Evolutionary conservation across 2,113 vertebrate genomes (phyloP), one percentile per base, ranked within the genome.

Genomic region (Pseudopodoces humilis): DNA sequence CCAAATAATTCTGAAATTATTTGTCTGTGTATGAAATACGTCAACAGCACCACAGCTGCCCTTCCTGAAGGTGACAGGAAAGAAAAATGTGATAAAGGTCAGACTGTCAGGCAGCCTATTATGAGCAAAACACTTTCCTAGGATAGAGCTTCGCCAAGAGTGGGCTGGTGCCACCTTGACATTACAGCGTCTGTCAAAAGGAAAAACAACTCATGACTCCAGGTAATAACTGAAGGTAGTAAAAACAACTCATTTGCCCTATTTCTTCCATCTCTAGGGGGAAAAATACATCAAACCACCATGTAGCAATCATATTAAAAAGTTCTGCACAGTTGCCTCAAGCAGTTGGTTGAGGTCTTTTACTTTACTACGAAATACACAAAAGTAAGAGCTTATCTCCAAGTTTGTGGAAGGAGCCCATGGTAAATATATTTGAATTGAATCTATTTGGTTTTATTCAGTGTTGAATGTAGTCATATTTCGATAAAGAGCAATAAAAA

Each of bases 241-340:
- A 85, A 90, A 88, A 90, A 11, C 85, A 93, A 82, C 58, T 39
- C 67, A 62, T 93, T 90, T 92, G 25, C 63, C 79, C 90, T 88
- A 49, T 93, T 96, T 93, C 53, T 91, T 19, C 55, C 49, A 55
- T 90, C 70, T 85, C 44, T 22, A 4, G 43, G 24, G 39, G 30
- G 10, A 3, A 3, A 13, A 55, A 83, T 28, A 28, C 3, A 3
- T 93, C 75, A 88, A 90, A 46, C 37, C 88, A 83, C 82, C 14
- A 20, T 90, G 92, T 88, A 88, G n/a, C 78, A 79, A 60, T 93
- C 83, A 83, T 96, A 93, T 80, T 72, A 88, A 93, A 75, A 91
- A 85, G 10, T 77, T 90, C 37, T 70, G 28, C 47, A 25, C 47
- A 69, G 79, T 59, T 76, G 71, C 85, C 63, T 91, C 74, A 83